Evolutionary conservation across 1,140 invertebrate species (phyloP).

Genomic region (Ips typographus): DNA sequence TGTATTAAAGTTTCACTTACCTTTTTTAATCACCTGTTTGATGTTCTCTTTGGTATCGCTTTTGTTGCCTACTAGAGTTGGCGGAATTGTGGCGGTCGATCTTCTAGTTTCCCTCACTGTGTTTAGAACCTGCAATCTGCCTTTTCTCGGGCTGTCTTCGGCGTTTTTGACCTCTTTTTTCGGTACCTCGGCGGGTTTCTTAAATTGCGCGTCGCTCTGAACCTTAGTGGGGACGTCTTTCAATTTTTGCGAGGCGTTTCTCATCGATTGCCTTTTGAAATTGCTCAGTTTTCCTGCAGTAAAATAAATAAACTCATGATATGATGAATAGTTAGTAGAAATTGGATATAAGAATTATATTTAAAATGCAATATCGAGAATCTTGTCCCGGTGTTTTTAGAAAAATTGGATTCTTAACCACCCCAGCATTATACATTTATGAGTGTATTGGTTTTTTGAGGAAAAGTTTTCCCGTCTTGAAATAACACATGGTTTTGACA

Average conservation of each 20-base stretch:
- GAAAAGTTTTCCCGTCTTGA: too few relatives aligned
- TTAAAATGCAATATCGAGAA: too few relatives aligned
- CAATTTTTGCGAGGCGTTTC: slow-evolving; percentile 17
- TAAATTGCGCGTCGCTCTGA: background rate
- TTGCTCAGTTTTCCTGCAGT: slow-evolving; percentile 19
- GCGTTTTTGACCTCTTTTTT: background rate
- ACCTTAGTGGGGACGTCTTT: background rate
- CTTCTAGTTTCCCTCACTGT: slow-evolving; percentile 1
- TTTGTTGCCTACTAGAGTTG: background rate
- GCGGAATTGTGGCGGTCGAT: background rate
- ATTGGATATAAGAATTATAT: too few relatives aligned
- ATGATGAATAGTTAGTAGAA: background rate
- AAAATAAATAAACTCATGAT: background rate
- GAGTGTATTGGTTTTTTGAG: too few relatives aligned
- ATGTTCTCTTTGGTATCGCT: slow-evolving; percentile 27
- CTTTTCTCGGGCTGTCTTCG: slow-evolving; percentile 8
- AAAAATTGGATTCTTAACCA: too few relatives aligned
- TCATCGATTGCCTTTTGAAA: slow-evolving; percentile 26
- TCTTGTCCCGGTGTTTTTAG: too few relatives aligned
- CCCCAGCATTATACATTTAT: too few relatives aligned
- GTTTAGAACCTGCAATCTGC: background rate
- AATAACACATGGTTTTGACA: too few relatives aligned
- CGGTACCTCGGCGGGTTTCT: background rate
- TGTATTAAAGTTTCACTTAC: background rate
- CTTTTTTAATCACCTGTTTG: background rate